Conservation (phyloP, 2,888 invertebrate genomes). For the Thera obeliscata region DNA sequence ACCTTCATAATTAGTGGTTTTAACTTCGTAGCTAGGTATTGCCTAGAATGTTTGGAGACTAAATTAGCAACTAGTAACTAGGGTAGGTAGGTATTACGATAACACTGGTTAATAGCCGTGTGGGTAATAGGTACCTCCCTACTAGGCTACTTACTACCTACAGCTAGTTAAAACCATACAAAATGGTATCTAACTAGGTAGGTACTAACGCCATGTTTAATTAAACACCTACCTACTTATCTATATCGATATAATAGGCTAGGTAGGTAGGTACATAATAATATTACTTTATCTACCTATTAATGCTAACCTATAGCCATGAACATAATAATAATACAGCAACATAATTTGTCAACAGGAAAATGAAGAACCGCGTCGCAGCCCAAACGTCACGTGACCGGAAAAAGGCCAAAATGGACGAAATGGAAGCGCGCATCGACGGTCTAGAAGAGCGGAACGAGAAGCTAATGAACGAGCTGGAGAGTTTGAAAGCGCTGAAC, state of each 20-base stretch:
- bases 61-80: background rate
- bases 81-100: background rate
- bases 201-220: no score
- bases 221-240: background rate
- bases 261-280: no score
- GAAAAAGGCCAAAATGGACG: slow-evolving; percentile 96
- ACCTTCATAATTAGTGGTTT: background rate
- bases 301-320: no score
- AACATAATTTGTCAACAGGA: slow-evolving; percentile 82
- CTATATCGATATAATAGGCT: no score
- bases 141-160: no score
- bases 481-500: slow-evolving; percentile 87
- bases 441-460: slow-evolving; percentile 87
- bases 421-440: slow-evolving; percentile 90
- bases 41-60: background rate
- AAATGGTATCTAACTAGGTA: no score
- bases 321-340: background rate
- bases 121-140: no score
- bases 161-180: no score
- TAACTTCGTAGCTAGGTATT: background rate
- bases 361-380: slow-evolving; percentile 97
- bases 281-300: no score
- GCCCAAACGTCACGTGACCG: slow-evolving; percentile 98
- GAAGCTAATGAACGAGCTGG: slow-evolving; percentile 86
- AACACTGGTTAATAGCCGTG: background rate